Evolutionary conservation across 1,140 invertebrate genomes (phyloP), one percentile per base, ranked within the genome.

Genomic region (Galleria mellonella): DNA sequence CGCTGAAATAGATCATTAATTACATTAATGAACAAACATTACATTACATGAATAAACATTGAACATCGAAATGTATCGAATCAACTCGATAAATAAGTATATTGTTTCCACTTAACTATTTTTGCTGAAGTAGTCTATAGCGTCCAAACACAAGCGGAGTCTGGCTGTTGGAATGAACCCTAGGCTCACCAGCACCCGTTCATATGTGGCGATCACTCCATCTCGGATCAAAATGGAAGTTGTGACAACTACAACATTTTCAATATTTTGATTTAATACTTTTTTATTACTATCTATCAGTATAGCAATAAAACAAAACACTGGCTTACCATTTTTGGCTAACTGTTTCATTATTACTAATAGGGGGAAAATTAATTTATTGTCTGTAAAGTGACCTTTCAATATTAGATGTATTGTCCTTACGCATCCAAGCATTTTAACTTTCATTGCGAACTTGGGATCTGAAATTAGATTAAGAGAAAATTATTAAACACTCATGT

Each of bases 111-210:
- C 61, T 78, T 69, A 73, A 84, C 91, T 90, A 71, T 87, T 90
- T 73, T 87, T 88, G 45, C 90, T 91, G 40, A 92, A 89, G 68
- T 91, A 87, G 64, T 90, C 90, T 31, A 91, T 87, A 40, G 89
- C 89, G 57, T 92, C 91, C 29, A 92, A 72, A 44, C 90, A 86
- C 6, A 90, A 83, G 49, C 88, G 88, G 8, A 92, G 75, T 66
- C 90, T 89, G 32, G 89, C 82, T 15, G 89, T 89, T 15, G 91
- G 90, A 17, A 88, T 88, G 59, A 89, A 90, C 31, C 91, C 89
- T 27, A 91, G 75, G 33, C 85, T 87, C 0, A 89, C 84, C 47
- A 93, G 83, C 10, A 90, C 88, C 57, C 90, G 88, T 63, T 92
- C 89, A 55, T 92, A 87, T 3, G 90, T 90, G 10, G 76, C 62